Conservation (phyloP, 2,888 invertebrate species). For the Hyposoter dolosus region DNA sequence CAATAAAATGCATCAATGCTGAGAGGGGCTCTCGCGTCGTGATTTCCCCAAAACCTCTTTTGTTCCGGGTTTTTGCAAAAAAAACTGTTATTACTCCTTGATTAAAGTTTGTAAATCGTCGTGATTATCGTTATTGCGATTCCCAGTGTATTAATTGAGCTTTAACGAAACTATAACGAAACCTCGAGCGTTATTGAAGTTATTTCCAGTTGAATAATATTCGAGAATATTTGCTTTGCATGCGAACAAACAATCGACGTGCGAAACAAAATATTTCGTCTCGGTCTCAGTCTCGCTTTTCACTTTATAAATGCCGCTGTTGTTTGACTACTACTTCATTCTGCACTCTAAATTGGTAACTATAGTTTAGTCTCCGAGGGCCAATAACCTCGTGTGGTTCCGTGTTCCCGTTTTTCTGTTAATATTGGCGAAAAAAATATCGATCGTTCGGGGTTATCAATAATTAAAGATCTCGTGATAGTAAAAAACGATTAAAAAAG, state of each 20-base stretch:
- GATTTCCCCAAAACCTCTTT: not conserved
- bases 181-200: not conserved
- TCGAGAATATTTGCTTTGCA: not conserved
- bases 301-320: not conserved
- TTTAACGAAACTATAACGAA: not conserved
- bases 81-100: not conserved
- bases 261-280: not conserved
- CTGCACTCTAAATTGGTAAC: not conserved
- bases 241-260: not conserved
- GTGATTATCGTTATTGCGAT: not conserved
- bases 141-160: not conserved
- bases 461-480: not conserved
- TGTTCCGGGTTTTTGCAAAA: not conserved
- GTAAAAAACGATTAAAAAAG: constrained; percentile 23
- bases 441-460: not conserved
- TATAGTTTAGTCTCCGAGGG: not conserved
- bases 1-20: not conserved
- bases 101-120: not conserved
- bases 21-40: not conserved
- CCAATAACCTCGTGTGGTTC: not conserved
- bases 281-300: not conserved
- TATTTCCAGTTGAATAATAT: not conserved
- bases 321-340: not conserved
- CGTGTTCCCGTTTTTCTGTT: not conserved
- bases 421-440: not conserved